phyloP scores from a whole-genome alignment of 2,113 vertebrate genomes.

The Himantopus leucocephalus region DNA sequence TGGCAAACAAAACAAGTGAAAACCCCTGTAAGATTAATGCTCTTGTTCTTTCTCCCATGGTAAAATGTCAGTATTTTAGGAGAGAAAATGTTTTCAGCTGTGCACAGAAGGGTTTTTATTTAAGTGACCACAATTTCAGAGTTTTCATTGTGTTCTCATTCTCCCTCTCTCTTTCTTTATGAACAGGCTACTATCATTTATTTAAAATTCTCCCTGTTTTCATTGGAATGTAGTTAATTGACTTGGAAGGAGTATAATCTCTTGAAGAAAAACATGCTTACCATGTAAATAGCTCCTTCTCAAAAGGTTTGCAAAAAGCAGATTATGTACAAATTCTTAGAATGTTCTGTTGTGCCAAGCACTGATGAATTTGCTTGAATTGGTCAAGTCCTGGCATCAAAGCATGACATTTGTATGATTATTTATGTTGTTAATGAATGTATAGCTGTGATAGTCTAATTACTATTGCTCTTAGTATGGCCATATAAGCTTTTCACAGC shows the following conservation, averaged over 20 bases:
- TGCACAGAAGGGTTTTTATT: constrained; percentile 32
- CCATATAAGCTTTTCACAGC: background rate
- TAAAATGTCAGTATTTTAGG: constrained; percentile 52
- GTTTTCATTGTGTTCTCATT: constrained; percentile 22
- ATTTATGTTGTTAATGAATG: constrained; percentile 45
- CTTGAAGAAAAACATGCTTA: constrained; percentile 69
- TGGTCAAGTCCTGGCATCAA: constrained; percentile 1
- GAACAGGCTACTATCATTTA: constrained; percentile 32
- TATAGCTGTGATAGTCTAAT: constrained; percentile 39
- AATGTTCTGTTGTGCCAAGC: constrained; percentile 34
- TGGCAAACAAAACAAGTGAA: constrained; percentile 37
- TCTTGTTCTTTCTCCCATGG: background rate
- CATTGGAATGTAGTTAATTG: constrained; percentile 70
- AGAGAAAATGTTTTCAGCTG: constrained; percentile 40
- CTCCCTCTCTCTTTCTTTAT: constrained; percentile 35
- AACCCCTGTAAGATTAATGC: constrained; percentile 18
- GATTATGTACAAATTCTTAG: constrained; percentile 65
- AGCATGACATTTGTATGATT: constrained; percentile 24
- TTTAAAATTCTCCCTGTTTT: constrained; percentile 63
- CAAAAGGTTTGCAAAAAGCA: constrained; percentile 55
- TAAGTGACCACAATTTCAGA: constrained; percentile 51
- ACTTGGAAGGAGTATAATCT: constrained; percentile 68
- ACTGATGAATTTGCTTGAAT: constrained; percentile 4
- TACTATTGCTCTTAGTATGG: background rate
- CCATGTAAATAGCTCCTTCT: constrained; percentile 63